Percentiles rank a stretch among this genome's conserved stretches.
Evolutionary conservation across 2,888 invertebrate genomes (phyloP).

Genomic region (Mythimna loreyi): DNA sequence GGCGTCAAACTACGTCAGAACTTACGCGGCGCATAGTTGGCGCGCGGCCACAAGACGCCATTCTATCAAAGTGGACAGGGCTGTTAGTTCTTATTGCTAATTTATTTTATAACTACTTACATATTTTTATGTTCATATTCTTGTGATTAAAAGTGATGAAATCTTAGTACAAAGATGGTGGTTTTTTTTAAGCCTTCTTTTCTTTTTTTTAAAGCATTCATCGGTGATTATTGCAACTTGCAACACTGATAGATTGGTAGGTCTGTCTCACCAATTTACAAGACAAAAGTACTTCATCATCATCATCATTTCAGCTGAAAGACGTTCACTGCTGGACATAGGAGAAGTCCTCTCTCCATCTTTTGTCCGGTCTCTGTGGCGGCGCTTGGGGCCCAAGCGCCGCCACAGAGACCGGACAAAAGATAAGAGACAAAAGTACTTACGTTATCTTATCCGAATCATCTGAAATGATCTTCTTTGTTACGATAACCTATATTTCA

Average conservation of each 20-base stretch:
- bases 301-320: no score
- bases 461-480: neutral
- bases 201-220: neutral
- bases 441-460: neutral
- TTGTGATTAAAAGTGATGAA: neutral
- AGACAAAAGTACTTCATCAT: no score
- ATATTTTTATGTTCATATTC: neutral
- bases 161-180: neutral
- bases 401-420: no score
- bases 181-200: no score
- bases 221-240: neutral
- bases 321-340: no score
- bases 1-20: slow-evolving; percentile 83
- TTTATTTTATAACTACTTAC: slow-evolving; percentile 40
- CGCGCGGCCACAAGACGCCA: slow-evolving; percentile 82
- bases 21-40: slow-evolving; percentile 87
- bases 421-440: no score
- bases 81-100: slow-evolving; percentile 45
- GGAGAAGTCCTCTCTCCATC: no score
- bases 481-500: neutral
- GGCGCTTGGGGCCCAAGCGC: no score
- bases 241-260: neutral
- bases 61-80: slow-evolving; percentile 66
- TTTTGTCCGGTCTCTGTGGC: no score
- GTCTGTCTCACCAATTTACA: neutral